A percentile compares a stretch with the other conserved stretches of the same genome.
Evolutionary conservation across 2,113 vertebrate genomes (phyloP).

Genomic region (Nipponia nippon): DNA sequence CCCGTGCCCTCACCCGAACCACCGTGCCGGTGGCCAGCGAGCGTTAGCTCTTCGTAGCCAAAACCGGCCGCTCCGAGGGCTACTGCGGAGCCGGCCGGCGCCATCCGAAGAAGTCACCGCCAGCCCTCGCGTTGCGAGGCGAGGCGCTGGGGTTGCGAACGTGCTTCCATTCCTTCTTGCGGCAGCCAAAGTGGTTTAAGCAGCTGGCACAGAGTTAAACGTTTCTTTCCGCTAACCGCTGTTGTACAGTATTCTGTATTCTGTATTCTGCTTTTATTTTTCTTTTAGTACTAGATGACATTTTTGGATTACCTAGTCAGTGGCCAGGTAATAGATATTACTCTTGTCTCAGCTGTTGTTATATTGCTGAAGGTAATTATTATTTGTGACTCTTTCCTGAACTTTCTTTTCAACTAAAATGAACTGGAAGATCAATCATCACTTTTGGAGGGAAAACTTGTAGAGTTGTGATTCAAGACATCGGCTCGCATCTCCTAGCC

Average conservation of each 20-base stretch:
- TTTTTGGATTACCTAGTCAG: background rate
- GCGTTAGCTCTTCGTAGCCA: no score
- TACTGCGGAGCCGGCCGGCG: fast-evolving
- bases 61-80: background rate
- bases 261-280: background rate
- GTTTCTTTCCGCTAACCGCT: background rate
- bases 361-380: background rate
- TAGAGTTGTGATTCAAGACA: background rate
- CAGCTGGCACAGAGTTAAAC: background rate
- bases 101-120: fast-evolving
- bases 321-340: background rate
- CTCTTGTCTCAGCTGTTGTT: background rate
- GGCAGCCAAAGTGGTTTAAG: background rate
- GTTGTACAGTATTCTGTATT: background rate
- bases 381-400: background rate
- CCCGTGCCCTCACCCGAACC: no score
- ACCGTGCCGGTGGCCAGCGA: no score
- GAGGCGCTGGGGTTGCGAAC: background rate
- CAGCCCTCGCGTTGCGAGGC: background rate
- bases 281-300: background rate
- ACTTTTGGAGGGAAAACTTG: background rate
- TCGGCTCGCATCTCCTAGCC: background rate
- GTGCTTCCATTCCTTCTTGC: fast-evolving
- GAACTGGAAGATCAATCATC: background rate
- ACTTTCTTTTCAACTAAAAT: background rate